Conservation (phyloP, 2,888 invertebrate genomes). For the Pediacus dermestoides region DNA sequence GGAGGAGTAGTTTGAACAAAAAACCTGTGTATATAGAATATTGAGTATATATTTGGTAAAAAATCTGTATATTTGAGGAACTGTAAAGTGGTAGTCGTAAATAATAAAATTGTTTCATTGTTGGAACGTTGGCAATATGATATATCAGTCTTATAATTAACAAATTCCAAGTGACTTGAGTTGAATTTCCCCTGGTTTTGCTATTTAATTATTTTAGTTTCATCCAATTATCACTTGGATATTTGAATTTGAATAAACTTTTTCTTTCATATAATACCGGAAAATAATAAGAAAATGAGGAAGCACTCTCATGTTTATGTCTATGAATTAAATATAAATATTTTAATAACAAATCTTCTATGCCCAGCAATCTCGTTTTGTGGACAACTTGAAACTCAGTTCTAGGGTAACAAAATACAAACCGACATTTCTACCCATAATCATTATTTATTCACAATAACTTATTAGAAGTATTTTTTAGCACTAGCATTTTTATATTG, state of each 20-base stretch:
- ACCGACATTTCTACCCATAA: too few species aligned
- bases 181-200: conserved; percentile 26
- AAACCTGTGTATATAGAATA: conserved; percentile 48
- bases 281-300: conserved; percentile 41
- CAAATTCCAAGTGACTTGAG: conserved; percentile 31
- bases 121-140: conserved; percentile 51
- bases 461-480: too few species aligned
- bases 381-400: too few species aligned
- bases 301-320: too few species aligned
- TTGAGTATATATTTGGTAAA: conserved; percentile 49
- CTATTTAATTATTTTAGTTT: too few species aligned
- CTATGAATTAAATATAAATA: too few species aligned
- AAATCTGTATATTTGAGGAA: conserved; percentile 52
- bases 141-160: conserved; percentile 48
- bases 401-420: too few species aligned
- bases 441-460: too few species aligned
- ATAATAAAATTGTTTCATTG: conserved; percentile 32
- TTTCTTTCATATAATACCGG: conserved; percentile 29
- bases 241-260: conserved; percentile 34
- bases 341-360: too few species aligned
- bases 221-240: too few species aligned
- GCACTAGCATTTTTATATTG: too few species aligned
- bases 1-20: conserved; percentile 37
- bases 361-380: too few species aligned
- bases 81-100: conserved; percentile 42